phyloP scores from a whole-genome alignment of 1,140 invertebrate genomes.

The Philotrypesis tridentata region DNA sequence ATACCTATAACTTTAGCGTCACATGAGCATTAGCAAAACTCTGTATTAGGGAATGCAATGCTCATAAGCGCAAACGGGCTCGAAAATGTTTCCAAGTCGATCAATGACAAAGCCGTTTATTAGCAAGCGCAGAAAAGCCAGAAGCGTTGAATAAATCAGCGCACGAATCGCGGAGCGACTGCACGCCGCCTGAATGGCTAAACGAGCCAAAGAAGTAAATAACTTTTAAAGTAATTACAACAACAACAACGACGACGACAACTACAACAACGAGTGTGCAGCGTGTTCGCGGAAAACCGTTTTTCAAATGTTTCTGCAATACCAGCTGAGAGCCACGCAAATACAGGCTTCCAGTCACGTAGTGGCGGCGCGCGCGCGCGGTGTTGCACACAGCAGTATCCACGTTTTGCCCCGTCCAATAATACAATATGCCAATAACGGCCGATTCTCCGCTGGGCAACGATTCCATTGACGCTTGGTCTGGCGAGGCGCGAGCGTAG shows the following conservation, averaged over 20 bases:
- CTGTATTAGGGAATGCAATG: no score
- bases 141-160: no score
- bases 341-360: background rate
- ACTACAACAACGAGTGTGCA: no score
- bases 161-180: background rate
- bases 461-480: constrained; percentile 3
- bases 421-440: background rate
- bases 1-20: no score
- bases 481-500: background rate
- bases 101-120: background rate
- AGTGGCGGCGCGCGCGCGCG: background rate
- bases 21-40: no score
- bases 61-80: no score
- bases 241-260: background rate
- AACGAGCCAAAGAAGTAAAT: background rate
- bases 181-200: background rate
- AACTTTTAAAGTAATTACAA: background rate
- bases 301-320: background rate
- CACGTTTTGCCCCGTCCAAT: background rate
- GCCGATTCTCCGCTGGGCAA: background rate
- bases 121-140: background rate
- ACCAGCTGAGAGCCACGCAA: background rate
- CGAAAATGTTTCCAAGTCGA: no score
- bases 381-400: background rate
- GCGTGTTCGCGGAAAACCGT: background rate